Conservation (phyloP, 2,888 invertebrate species). For the Agrilus mali region DNA sequence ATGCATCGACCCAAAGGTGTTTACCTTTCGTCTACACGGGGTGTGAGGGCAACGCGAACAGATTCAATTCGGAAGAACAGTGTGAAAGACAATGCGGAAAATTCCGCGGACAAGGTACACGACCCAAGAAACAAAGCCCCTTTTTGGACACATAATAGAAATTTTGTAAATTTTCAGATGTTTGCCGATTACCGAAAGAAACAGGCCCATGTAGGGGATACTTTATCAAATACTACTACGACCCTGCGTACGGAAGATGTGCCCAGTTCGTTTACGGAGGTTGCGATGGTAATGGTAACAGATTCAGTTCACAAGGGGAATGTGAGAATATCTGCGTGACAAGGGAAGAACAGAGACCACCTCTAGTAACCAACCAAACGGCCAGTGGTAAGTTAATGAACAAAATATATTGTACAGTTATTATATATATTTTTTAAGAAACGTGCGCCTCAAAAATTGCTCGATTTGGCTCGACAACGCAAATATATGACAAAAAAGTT, state of each 20-base stretch:
- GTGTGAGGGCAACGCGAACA: conserved; percentile 64
- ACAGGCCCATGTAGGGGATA: conserved; percentile 58
- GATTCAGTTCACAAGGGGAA: conserved; percentile 62
- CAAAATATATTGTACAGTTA: not conserved
- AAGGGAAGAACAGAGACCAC: conserved; percentile 40
- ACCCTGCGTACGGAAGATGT: conserved; percentile 47
- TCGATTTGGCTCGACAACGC: not conserved
- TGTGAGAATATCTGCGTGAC: conserved; percentile 60
- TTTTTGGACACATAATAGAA: not conserved
- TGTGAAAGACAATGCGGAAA: conserved; percentile 66
- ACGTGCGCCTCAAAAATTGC: not conserved
- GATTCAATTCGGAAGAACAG: conserved; percentile 61
- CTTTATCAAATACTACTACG: conserved; percentile 59
- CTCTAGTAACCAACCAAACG: conserved; percentile 14
- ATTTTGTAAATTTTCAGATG: conserved; percentile 39
- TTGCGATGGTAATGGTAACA: conserved; percentile 73
- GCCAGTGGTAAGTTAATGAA: conserved; percentile 22
- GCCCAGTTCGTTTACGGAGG: conserved; percentile 65
- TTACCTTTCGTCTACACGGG: conserved; percentile 55
- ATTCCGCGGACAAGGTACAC: conserved; percentile 55
- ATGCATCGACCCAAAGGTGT: conserved; percentile 43
- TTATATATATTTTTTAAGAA: conserved; percentile 1
- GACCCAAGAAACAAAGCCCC: not conserved
- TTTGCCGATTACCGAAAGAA: conserved; percentile 54
- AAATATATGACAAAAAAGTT: conserved; percentile 12